These are phyloP conservation scores for Ganaspis sp. DNA, from an alignment of 1,140 invertebrate genomes.

Conservation along the genomic window DNA sequence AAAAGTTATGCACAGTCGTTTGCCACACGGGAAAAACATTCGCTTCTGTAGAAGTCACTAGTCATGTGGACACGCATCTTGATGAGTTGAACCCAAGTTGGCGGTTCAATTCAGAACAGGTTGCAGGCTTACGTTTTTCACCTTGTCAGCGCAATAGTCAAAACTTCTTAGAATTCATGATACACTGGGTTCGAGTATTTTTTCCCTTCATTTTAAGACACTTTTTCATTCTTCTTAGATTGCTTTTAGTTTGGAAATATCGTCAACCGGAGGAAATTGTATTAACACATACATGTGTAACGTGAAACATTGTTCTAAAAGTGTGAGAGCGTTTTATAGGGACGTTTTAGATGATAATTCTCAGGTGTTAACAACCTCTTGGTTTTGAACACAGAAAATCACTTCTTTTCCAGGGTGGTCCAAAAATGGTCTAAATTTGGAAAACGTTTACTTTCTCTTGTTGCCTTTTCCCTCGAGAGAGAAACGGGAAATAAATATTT, in stretches of 20 bases:
- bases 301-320: no score
- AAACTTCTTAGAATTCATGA: background rate
- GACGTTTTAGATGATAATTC: background rate
- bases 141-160: background rate
- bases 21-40: slow-evolving; percentile 9
- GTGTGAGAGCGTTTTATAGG: no score
- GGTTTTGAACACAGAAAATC: background rate
- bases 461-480: background rate
- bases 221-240: no score
- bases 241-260: no score
- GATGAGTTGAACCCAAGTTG: slow-evolving; percentile 25
- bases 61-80: slow-evolving; percentile 26
- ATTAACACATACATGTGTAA: no score
- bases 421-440: background rate
- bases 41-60: slow-evolving; percentile 24
- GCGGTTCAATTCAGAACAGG: slow-evolving; percentile 27
- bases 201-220: no score
- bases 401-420: background rate
- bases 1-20: slow-evolving; percentile 30
- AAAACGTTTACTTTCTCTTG: slow-evolving; percentile 23
- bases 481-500: slow-evolving; percentile 2
- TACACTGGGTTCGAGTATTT: background rate
- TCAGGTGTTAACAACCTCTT: background rate
- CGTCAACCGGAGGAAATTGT: no score
- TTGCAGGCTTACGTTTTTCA: background rate